Evolutionary conservation across 2,888 invertebrate genomes (phyloP), one percentile per base, ranked within the genome.

Genomic region (Callimorpha dominula): DNA sequence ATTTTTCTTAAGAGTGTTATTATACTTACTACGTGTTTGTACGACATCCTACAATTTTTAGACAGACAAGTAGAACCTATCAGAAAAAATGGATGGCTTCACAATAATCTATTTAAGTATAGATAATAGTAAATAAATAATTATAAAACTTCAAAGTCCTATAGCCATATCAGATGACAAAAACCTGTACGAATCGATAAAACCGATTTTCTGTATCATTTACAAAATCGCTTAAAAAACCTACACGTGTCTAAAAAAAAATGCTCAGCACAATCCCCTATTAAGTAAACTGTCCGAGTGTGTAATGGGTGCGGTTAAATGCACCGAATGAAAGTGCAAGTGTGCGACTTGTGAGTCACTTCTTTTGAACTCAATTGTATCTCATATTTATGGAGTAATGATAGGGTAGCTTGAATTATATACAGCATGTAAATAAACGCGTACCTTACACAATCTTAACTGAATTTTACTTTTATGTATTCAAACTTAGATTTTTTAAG

Each of bases 151-250:
- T 31, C 31, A 1, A 2, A 31, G 31, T 1, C 31, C 6, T 46
- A 46, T 4, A 9, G 9, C 12, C 4, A 14, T 31, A 60, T 5
- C 2, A 31, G 12, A 9, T 20, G 0, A 12, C 15, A 49, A 49
- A 65, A 65, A 65, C 31, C 4, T 1, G 20, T 52, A 71, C 73
- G 75, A 79, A 65, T 73, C 78, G 73, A 80, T 84, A 81, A 79
- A 81, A 80, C 81, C 78, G 83, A 89, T 90, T 91, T 90, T 90
- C 89, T 87, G 80, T 85, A 77, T 84, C 86, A 89, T 89, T 88
- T 86, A 85, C 77, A 78, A 73, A 78, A 76, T 71, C 76, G 71
- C 72, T 74, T 79, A 85, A 88, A 87, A 88, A 86, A 72, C 68
- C 72, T 79, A 76, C 87, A 84, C 83, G 85, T 81, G 85, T 80